phyloP scores from a whole-genome alignment of 1,140 invertebrate species.

The Ceratina australensis region DNA sequence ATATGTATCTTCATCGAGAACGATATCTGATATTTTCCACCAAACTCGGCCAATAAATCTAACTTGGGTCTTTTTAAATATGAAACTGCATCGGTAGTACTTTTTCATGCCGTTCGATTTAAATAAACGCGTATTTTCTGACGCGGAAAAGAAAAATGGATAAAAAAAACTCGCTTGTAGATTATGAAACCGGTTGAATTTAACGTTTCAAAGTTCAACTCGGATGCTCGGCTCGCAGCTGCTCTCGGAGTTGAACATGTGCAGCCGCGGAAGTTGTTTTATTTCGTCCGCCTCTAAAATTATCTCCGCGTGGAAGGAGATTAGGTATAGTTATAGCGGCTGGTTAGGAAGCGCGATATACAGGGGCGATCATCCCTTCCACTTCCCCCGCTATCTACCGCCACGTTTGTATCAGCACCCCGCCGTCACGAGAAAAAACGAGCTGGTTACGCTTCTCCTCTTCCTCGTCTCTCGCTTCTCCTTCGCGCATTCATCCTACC shows the following conservation, averaged over 20 bases:
- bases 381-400: background rate
- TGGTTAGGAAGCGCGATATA: background rate
- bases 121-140: background rate
- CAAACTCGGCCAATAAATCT: no score
- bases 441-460: slow-evolving; percentile 5
- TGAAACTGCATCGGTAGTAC: no score
- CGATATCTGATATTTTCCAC: no score
- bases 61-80: no score
- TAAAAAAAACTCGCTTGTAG: background rate
- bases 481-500: no score
- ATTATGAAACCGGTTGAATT: no score
- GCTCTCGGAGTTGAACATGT: slow-evolving; percentile 34
- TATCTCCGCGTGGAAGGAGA: slow-evolving; percentile 39
- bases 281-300: slow-evolving; percentile 60
- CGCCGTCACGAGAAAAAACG: background rate
- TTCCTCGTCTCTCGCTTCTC: background rate
- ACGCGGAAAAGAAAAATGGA: no score
- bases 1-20: no score
- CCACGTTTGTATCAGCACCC: no score
- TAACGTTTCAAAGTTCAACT: slow-evolving; percentile 3
- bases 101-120: background rate
- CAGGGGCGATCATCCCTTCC: slow-evolving; percentile 29
- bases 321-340: no score
- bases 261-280: slow-evolving; percentile 53
- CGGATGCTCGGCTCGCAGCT: slow-evolving; percentile 4